phyloP scores from a whole-genome alignment of 2,888 invertebrate genomes.

The Limulus polyphemus region DNA sequence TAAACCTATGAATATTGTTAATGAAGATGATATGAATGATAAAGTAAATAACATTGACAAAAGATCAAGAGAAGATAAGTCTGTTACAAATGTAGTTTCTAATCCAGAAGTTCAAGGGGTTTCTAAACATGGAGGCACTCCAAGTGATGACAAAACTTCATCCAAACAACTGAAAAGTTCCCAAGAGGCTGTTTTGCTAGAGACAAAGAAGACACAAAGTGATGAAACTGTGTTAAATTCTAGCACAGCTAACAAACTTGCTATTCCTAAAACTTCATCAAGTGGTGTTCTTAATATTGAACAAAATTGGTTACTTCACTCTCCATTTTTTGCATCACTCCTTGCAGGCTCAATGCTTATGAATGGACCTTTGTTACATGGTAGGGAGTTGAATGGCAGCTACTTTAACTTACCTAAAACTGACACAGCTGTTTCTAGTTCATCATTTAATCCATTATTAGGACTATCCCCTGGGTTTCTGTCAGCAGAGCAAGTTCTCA shows the following conservation, averaged over 20 bases:
- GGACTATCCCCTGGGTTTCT: conserved; percentile 28
- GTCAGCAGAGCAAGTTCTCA: conserved; percentile 28
- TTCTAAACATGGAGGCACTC: too few species aligned
- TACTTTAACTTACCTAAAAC: conserved; percentile 11
- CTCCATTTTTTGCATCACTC: conserved; percentile 25
- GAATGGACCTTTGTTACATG: conserved; percentile 17
- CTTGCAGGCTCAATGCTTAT: conserved; percentile 25
- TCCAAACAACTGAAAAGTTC: too few species aligned
- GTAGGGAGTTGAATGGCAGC: conserved; percentile 21
- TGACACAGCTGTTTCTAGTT: conserved; percentile 4
- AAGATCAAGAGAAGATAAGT: conserved; percentile 11
- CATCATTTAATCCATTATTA: conserved; percentile 20
- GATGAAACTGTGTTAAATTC: too few species aligned
- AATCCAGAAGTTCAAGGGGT: too few species aligned
- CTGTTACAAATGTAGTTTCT: conserved; percentile 15
- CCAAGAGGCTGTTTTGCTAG: too few species aligned
- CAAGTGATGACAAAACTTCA: too few species aligned
- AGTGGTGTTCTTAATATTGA: conserved; percentile 1
- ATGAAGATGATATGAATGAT: conserved; percentile 5
- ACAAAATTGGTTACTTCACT: conserved; percentile 20
- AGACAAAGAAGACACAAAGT: too few species aligned
- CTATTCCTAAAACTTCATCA: too few species aligned
- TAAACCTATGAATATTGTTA: neutral
- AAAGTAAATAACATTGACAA: conserved; percentile 12
- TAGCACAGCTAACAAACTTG: too few species aligned